phyloP scores from a whole-genome alignment of 2,797 vertebrate genomes.

The Tinamus major region DNA sequence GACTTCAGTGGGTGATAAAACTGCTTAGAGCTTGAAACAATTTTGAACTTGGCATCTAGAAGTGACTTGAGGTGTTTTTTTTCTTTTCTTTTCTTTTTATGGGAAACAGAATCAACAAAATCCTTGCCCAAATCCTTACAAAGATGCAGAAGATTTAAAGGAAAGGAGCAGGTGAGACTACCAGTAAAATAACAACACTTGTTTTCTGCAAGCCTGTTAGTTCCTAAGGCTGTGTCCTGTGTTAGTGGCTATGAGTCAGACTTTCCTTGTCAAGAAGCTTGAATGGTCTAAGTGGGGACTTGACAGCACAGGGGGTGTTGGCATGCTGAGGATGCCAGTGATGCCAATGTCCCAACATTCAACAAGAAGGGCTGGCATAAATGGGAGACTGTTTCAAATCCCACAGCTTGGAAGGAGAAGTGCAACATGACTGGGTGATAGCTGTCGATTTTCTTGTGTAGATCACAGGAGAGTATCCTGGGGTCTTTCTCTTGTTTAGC shows the following conservation, averaged over 20 bases:
- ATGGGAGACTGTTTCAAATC: slow-evolving; percentile 6
- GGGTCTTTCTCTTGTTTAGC: neutral
- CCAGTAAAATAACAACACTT: neutral
- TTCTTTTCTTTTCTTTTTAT: neutral
- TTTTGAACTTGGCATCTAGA: neutral
- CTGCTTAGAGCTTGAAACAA: neutral
- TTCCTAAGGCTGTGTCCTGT: slow-evolving; percentile 8
- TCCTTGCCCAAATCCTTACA: neutral
- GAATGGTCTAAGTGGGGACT: neutral
- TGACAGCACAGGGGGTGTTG: neutral
- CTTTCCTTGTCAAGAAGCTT: slow-evolving; percentile 26
- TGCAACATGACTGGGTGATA: neutral
- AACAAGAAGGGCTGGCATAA: neutral
- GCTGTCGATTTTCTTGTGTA: slow-evolving; percentile 6
- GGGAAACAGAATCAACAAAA: neutral
- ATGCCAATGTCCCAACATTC: neutral
- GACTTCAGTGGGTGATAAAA: neutral
- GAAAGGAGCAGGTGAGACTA: neutral
- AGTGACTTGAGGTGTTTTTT: neutral
- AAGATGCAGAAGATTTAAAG: neutral
- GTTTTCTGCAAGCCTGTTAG: slow-evolving; percentile 26
- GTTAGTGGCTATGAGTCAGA: neutral
- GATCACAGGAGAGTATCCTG: neutral
- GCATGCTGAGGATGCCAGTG: neutral
- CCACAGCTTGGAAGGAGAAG: neutral